phyloP scores from a whole-genome alignment of 2,888 invertebrate genomes.

The Aethes cnicana region DNA sequence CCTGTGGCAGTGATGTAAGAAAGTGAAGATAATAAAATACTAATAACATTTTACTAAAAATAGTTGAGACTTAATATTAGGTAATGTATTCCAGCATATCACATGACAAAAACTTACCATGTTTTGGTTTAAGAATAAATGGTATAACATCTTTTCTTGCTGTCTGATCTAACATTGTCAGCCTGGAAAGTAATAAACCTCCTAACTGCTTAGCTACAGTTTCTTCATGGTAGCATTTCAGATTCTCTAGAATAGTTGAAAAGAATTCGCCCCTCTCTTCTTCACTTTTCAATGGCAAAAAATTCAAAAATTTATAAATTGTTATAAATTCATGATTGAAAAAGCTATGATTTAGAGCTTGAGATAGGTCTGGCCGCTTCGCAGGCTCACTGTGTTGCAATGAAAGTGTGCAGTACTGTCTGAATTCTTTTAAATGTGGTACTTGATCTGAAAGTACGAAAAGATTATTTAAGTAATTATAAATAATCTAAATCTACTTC shows the following conservation, averaged over 20 bases:
- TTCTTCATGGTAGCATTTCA: conserved; percentile 89
- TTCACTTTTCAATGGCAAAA: conserved; percentile 90
- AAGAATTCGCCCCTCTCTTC: conserved; percentile 91
- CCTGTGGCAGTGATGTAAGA: too few species aligned
- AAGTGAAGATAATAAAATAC: too few species aligned
- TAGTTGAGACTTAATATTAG: too few species aligned
- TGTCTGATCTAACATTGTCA: conserved; percentile 91
- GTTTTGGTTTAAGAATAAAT: conserved; percentile 86
- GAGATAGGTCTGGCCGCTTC: conserved; percentile 85
- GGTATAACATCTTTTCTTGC: conserved; percentile 89
- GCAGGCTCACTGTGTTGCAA: conserved; percentile 85
- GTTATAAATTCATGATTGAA: conserved; percentile 93
- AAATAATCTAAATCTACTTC: background rate
- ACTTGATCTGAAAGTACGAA: conserved; percentile 82
- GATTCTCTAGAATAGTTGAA: conserved; percentile 84
- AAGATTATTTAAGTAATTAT: background rate
- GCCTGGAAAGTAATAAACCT: conserved; percentile 89
- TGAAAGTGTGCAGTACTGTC: conserved; percentile 85
- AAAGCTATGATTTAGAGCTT: conserved; percentile 87
- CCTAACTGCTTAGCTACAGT: conserved; percentile 92
- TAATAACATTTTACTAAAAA: too few species aligned
- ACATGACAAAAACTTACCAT: too few species aligned
- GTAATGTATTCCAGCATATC: too few species aligned
- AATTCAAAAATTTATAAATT: conserved; percentile 91
- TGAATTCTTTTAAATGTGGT: conserved; percentile 86